These are phyloP conservation scores for Trichomalopsis sarcophagae DNA, from an alignment of 1,140 invertebrate species.

Conservation along the genomic window DNA sequence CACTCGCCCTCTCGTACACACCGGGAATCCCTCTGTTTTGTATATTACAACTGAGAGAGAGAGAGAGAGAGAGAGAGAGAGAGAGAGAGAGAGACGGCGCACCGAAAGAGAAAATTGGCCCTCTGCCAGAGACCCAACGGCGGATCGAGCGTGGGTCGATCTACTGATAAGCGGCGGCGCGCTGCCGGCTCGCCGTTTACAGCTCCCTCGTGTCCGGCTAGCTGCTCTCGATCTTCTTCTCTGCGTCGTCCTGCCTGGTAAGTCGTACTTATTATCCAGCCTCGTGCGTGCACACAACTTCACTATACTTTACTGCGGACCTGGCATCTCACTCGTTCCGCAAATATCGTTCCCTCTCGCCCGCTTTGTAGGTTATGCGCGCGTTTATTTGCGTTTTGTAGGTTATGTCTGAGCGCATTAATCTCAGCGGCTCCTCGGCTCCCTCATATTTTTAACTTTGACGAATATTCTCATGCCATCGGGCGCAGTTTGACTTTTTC, in stretches of 20 bases:
- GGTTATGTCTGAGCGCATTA: constrained; percentile 23
- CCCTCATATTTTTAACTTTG: constrained; percentile 30
- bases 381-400: constrained; percentile 22
- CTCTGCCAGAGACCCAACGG: neutral
- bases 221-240: neutral
- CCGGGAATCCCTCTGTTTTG: too few relatives aligned
- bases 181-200: neutral
- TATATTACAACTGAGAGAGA: too few relatives aligned
- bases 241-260: neutral
- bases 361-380: neutral
- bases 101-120: constrained; percentile 1
- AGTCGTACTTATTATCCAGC: too few relatives aligned
- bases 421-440: neutral
- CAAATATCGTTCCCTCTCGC: neutral
- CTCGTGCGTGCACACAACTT: neutral
- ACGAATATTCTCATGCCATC: neutral
- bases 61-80: too few relatives aligned
- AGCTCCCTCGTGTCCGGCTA: neutral
- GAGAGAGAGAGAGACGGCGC: too few relatives aligned
- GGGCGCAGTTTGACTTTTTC: neutral
- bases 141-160: constrained; percentile 25
- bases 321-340: neutral
- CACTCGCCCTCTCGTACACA: too few relatives aligned
- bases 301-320: neutral
- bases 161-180: constrained; percentile 20